Conservation (phyloP, 2,888 invertebrate species). For the Leptopilina drosophilae region DNA sequence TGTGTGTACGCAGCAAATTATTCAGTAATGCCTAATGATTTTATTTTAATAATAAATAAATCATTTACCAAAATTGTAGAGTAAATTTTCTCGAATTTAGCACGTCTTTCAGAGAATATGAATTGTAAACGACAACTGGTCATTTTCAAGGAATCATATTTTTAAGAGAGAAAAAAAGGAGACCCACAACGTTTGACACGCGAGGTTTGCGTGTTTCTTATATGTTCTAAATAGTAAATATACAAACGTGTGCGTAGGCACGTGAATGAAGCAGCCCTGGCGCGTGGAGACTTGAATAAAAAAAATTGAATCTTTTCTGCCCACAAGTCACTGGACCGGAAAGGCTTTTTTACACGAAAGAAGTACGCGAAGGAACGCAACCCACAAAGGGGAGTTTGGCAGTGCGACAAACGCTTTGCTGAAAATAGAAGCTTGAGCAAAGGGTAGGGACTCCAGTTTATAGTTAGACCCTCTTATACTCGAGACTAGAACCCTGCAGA, state of each 20-base stretch:
- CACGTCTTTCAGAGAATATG: no score
- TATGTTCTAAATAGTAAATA: constrained; percentile 13
- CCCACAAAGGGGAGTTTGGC: constrained; percentile 49
- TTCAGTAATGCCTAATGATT: no score
- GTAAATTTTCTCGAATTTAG: no score
- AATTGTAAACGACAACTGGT: neutral
- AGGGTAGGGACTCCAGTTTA: constrained; percentile 51
- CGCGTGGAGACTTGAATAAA: neutral
- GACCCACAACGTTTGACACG: neutral
- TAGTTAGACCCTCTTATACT: constrained; percentile 65
- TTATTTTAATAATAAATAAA: no score
- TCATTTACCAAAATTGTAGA: no score
- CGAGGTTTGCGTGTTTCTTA: neutral
- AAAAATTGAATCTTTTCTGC: constrained; percentile 16
- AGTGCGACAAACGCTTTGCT: constrained; percentile 50
- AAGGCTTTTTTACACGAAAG: constrained; percentile 26
- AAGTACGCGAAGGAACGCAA: constrained; percentile 26
- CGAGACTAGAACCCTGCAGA: constrained; percentile 70
- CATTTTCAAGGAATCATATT: neutral
- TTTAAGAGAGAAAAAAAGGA: no score
- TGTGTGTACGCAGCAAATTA: no score
- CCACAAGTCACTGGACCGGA: constrained; percentile 34
- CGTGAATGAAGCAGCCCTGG: constrained; percentile 11
- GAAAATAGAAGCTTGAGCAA: constrained; percentile 49
- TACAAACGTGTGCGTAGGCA: constrained; percentile 1